phyloP scores from a whole-genome alignment of 2,113 vertebrate species.

The Condylura cristata region DNA sequence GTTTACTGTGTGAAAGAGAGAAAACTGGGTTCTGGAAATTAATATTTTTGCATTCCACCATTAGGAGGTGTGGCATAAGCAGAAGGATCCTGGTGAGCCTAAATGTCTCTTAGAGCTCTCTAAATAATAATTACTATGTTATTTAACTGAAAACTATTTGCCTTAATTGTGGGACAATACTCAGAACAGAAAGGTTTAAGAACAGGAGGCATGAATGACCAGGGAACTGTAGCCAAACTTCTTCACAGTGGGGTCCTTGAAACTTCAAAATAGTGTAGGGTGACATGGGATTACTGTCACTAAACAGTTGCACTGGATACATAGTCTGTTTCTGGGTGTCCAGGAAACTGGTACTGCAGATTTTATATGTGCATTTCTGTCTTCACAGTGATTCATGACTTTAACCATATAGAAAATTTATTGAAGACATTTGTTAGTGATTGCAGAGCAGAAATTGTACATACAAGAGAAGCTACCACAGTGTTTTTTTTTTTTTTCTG shows the following conservation, averaged over 20 bases:
- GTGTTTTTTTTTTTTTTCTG: slow-evolving; percentile 72
- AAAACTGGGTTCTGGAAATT: neutral
- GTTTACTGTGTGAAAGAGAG: slow-evolving; percentile 36
- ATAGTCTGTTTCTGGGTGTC: neutral
- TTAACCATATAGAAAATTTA: slow-evolving; percentile 62
- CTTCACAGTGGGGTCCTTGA: slow-evolving; percentile 60
- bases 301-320: slow-evolving; percentile 63
- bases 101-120: neutral
- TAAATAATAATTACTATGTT: slow-evolving; percentile 53
- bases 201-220: slow-evolving; percentile 58
- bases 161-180: slow-evolving; percentile 31
- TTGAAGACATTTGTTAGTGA: slow-evolving; percentile 60
- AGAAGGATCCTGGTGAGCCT: neutral
- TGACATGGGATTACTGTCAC: neutral
- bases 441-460: slow-evolving; percentile 60
- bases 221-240: slow-evolving; percentile 69
- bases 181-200: slow-evolving; percentile 65
- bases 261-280: slow-evolving; percentile 73
- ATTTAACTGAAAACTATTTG: slow-evolving; percentile 38
- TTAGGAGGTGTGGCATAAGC: neutral
- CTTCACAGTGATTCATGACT: slow-evolving; percentile 44
- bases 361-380: slow-evolving; percentile 58
- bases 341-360: neutral
- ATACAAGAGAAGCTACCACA: slow-evolving; percentile 55
- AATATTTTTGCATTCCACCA: neutral